These are phyloP conservation scores for Tolypeutes matacus DNA, from an alignment of 2,797 vertebrate species.

Conservation along the genomic window DNA sequence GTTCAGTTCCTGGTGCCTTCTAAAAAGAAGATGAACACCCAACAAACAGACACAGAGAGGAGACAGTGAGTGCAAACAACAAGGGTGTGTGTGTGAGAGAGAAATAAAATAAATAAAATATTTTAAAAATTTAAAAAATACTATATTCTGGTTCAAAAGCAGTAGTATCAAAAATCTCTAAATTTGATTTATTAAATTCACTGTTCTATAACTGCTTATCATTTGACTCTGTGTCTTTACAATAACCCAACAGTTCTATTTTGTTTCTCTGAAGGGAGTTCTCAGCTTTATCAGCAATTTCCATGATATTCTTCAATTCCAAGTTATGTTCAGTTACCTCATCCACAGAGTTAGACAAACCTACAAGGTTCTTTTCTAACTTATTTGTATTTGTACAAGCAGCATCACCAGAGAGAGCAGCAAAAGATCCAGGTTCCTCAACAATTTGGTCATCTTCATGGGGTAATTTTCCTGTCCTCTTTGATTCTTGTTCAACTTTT, in stretches of 20 bases:
- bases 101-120: too few species aligned
- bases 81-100: too few species aligned
- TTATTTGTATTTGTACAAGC: constrained; percentile 66
- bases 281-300: constrained; percentile 73
- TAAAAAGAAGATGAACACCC: too few species aligned
- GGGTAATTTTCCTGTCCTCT: constrained; percentile 72
- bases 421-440: constrained; percentile 70
- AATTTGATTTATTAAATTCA: constrained; percentile 79
- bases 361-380: constrained; percentile 75
- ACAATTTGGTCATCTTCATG: constrained; percentile 62
- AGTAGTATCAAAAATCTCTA: constrained; percentile 75
- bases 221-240: constrained; percentile 64
- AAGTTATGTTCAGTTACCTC: constrained; percentile 78
- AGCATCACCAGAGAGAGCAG: constrained; percentile 50
- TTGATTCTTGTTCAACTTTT: constrained; percentile 78
- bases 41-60: too few species aligned
- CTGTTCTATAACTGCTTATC: constrained; percentile 72
- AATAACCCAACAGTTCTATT: constrained; percentile 74
- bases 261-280: constrained; percentile 75
- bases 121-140: constrained; percentile 77
- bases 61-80: too few species aligned
- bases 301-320: constrained; percentile 70
- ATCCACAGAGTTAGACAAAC: constrained; percentile 77
- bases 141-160: constrained; percentile 79
- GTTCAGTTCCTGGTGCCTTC: too few species aligned